A percentile compares a stretch with the other conserved stretches of the same genome.
These are phyloP conservation scores for Recurvirostra avosetta DNA, from an alignment of 2,113 vertebrate genomes.

Conservation along the genomic window DNA sequence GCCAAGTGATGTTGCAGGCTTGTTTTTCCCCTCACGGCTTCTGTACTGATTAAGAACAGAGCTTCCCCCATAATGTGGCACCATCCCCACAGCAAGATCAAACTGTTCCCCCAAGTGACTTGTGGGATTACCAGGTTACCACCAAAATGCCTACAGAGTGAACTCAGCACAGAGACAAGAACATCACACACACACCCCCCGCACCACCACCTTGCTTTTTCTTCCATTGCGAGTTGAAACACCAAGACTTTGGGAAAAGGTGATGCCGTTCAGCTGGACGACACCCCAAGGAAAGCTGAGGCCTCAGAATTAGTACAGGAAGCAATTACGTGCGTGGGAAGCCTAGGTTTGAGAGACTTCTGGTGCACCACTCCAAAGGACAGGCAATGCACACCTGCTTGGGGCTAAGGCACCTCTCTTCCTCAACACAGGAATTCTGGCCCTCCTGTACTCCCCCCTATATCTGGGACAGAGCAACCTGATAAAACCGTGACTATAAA, in stretches of 20 bases:
- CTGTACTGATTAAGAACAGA: slow-evolving; percentile 33
- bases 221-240: not conserved
- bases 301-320: not conserved
- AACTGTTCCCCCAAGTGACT: not conserved
- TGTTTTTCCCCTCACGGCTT: slow-evolving; percentile 40
- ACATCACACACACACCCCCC: fast-evolving
- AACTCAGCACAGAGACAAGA: not conserved
- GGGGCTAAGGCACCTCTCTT: not conserved
- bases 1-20: slow-evolving; percentile 59
- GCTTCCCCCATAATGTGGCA: slow-evolving; percentile 23
- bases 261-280: fast-evolving
- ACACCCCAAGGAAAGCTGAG: not conserved
- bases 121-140: not conserved
- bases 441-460: not conserved
- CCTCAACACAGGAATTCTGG: not conserved
- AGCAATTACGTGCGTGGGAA: not conserved
- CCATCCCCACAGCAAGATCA: not conserved
- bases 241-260: not conserved
- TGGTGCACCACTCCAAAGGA: not conserved
- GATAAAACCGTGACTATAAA: not conserved
- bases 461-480: not conserved
- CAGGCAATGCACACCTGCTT: not conserved
- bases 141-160: not conserved
- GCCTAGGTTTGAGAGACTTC: not conserved
- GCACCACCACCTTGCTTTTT: not conserved